A percentile compares a stretch with the other conserved stretches of the same genome.
These are phyloP conservation scores for Papilio aristodemus DNA, from an alignment of 1,140 invertebrate genomes.

Conservation along the genomic window DNA sequence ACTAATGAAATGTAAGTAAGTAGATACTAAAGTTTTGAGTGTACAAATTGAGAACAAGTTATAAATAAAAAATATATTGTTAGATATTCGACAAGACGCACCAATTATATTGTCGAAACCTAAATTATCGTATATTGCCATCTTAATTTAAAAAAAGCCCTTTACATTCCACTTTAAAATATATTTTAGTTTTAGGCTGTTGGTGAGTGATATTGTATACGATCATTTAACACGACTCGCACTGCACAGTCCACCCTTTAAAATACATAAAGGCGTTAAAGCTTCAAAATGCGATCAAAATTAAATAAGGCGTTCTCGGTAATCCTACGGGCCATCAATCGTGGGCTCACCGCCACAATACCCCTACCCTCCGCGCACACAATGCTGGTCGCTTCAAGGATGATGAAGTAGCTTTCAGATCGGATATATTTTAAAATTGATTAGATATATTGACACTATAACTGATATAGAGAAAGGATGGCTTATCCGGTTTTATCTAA, in stretches of 20 bases:
- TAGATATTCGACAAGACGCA: no score
- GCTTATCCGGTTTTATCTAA: no score
- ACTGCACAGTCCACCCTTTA: constrained; percentile 41
- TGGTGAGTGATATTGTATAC: neutral
- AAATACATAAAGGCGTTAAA: constrained; percentile 18
- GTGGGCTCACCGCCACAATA: constrained; percentile 44
- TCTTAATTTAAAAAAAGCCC: no score
- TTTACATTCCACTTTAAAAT: no score
- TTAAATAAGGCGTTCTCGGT: constrained; percentile 67
- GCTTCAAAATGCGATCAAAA: constrained; percentile 47
- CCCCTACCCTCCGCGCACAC: constrained; percentile 45
- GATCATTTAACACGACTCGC: constrained; percentile 32
- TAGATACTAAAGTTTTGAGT: no score
- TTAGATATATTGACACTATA: neutral
- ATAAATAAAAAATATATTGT: no score
- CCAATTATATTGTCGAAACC: no score
- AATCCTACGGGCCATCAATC: constrained; percentile 65
- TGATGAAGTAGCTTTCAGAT: constrained; percentile 25
- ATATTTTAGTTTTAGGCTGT: no score
- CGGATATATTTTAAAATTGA: constrained; percentile 26
- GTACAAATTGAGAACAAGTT: no score
- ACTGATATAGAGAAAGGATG: neutral
- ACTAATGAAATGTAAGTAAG: no score
- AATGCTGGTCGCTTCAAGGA: constrained; percentile 40
- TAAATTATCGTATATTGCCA: no score